Evolutionary conservation across 2,113 vertebrate species (phyloP).

Genomic region (Galemys pyrenaicus): DNA sequence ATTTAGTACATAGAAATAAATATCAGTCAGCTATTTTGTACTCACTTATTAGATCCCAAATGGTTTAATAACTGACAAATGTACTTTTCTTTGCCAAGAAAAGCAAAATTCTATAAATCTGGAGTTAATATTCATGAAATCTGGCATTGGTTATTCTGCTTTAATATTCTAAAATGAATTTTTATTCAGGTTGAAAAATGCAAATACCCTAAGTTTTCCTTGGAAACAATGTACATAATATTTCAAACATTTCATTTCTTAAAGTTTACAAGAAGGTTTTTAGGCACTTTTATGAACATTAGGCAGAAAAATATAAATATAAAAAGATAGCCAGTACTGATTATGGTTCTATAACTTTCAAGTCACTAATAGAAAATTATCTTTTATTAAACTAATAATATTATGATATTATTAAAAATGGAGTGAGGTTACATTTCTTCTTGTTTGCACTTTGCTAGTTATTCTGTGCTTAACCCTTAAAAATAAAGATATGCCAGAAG

Average conservation of each 20-base stretch:
- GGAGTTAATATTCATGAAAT: neutral
- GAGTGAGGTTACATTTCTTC: neutral
- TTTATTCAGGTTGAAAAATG: neutral
- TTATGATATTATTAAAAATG: neutral
- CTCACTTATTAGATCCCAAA: neutral
- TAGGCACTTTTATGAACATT: neutral
- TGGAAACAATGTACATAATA: neutral
- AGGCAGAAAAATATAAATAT: constrained; percentile 3
- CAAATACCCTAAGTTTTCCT: neutral
- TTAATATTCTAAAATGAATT: neutral
- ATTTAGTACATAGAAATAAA: constrained; percentile 18
- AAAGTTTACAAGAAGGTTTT: neutral
- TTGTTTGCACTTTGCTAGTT: neutral
- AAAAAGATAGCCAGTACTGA: neutral
- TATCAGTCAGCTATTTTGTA: neutral
- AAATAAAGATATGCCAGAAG: neutral
- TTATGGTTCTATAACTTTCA: neutral
- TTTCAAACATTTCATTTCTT: constrained; percentile 20
- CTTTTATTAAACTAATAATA: neutral
- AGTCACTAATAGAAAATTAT: neutral
- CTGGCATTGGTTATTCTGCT: neutral
- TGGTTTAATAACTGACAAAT: neutral
- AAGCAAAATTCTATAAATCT: neutral
- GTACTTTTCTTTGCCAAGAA: neutral
- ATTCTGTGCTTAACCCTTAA: neutral